Conservation (phyloP, 30 jellyfish, hydroid and myxozoan species). For the Chrysaora quinquecirrha region DNA sequence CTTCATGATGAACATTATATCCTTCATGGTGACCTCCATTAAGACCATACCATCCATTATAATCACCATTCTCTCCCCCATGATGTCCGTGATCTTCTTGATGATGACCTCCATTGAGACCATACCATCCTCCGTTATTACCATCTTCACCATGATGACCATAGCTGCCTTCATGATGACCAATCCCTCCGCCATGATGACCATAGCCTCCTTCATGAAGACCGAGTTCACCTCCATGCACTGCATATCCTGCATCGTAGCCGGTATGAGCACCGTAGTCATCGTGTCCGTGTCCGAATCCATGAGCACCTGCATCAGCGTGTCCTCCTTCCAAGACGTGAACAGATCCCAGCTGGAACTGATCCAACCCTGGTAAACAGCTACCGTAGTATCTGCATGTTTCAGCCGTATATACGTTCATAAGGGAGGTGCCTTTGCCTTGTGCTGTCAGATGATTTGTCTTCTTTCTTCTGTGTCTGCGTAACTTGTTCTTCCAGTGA, state of each 20-base stretch:
- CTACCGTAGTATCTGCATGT: slow-evolving; percentile 41
- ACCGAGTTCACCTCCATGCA: slow-evolving; percentile 9
- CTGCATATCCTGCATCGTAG: neutral
- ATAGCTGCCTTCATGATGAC: slow-evolving; percentile 4
- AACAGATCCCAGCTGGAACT: slow-evolving; percentile 53
- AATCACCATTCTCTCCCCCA: neutral
- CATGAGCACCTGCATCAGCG: slow-evolving; percentile 17
- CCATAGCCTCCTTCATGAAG: neutral
- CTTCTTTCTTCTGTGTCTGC: neutral
- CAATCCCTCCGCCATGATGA: slow-evolving; percentile 1
- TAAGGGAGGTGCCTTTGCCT: neutral
- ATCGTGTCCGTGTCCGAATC: slow-evolving; percentile 17
- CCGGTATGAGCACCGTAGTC: neutral
- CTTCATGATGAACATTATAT: slow-evolving; percentile 39
- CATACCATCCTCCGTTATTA: neutral
- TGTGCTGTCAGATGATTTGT: neutral
- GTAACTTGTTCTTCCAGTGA: neutral
- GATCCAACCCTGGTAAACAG: slow-evolving; percentile 39
- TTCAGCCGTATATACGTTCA: neutral
- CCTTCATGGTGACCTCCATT: slow-evolving; percentile 17
- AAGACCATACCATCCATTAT: neutral
- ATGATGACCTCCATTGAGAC: slow-evolving; percentile 1
- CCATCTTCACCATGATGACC: slow-evolving; percentile 25
- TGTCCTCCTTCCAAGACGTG: slow-evolving; percentile 43
- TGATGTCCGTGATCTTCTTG: slow-evolving; percentile 15